Percentiles rank a stretch among this genome's conserved stretches.
Conservation (phyloP, 2,113 vertebrate species). For the Xenus cinereus region DNA sequence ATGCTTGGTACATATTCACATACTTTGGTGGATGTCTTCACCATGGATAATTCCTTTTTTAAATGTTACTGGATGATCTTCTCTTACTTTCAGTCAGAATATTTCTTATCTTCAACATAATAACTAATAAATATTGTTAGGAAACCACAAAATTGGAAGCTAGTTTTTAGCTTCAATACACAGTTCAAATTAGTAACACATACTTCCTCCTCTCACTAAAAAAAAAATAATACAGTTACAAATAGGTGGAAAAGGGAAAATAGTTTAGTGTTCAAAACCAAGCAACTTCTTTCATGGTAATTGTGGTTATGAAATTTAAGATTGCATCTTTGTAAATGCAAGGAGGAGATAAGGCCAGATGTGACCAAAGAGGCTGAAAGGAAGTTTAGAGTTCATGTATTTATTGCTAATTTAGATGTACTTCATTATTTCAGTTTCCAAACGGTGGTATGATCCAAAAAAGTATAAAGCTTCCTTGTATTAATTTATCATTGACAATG, state of each 20-base stretch:
- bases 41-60: neutral
- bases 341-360: neutral
- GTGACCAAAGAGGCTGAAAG: neutral
- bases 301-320: neutral
- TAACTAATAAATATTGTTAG: neutral
- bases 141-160: neutral
- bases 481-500: neutral
- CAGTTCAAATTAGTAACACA: neutral
- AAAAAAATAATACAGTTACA: neutral
- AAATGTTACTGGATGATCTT: neutral
- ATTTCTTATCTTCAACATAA: neutral
- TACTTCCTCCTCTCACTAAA: neutral
- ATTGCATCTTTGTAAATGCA: neutral
- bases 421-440: neutral
- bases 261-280: neutral
- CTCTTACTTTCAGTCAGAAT: neutral
- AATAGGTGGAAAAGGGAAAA: neutral
- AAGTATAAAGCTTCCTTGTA: neutral
- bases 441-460: neutral
- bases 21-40: neutral
- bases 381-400: neutral
- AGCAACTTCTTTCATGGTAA: neutral
- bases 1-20: neutral
- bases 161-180: neutral
- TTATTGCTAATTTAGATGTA: neutral